phyloP scores from a whole-genome alignment of 2,797 vertebrate species.

The Premnoplex brunnescens region DNA sequence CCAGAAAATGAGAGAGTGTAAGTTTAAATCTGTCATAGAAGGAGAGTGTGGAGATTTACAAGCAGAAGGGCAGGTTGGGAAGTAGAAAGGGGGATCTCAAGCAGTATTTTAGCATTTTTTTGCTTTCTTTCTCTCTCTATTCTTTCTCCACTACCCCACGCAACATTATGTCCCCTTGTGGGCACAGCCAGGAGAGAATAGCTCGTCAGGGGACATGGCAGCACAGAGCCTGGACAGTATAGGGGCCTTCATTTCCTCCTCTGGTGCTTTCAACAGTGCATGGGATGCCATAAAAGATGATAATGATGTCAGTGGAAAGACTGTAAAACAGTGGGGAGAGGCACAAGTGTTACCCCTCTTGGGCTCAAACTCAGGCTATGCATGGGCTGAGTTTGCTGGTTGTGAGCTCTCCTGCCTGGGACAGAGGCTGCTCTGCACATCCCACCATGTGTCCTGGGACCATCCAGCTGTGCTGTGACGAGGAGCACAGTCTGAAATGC shows the following conservation, averaged over 20 bases:
- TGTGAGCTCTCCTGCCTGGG: not conserved
- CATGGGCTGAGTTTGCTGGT: not conserved
- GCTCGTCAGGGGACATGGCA: constrained; percentile 12
- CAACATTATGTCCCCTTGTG: not conserved
- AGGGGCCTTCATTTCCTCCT: constrained; percentile 65
- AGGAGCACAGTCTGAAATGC: fast-evolving
- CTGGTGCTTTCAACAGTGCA: constrained; percentile 42
- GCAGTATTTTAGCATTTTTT: not conserved
- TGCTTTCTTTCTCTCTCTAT: not conserved
- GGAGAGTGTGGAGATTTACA: not conserved
- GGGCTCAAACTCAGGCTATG: not conserved
- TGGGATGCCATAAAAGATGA: constrained; percentile 60
- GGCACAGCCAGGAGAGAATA: not conserved
- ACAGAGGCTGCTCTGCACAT: fast-evolving
- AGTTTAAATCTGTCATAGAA: not conserved
- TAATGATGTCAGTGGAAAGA: constrained; percentile 8
- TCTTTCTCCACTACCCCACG: not conserved
- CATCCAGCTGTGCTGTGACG: fast-evolving
- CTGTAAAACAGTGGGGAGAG: constrained; percentile 65
- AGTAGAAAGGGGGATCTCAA: not conserved
- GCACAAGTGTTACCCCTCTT: not conserved
- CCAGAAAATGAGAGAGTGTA: not conserved
- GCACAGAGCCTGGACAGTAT: constrained; percentile 41
- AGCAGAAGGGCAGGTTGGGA: not conserved
- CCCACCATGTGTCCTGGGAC: not conserved